Evolutionary conservation across 2,113 vertebrate genomes (phyloP).

Genomic region (Anoura caudifer): DNA sequence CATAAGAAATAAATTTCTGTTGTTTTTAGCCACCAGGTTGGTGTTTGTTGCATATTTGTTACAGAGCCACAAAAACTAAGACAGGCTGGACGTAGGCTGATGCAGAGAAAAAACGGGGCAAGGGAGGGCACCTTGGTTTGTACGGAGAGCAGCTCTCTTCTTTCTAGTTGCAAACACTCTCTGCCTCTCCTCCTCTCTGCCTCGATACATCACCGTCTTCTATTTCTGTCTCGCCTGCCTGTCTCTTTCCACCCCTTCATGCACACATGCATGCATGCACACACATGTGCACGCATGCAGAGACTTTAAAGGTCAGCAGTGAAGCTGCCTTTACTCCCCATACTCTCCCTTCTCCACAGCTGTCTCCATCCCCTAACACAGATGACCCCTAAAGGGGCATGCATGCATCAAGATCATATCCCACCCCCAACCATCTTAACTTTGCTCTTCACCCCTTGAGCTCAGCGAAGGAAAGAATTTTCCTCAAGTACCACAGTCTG

Average conservation of each 20-base stretch:
- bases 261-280: too few species aligned
- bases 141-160: not conserved
- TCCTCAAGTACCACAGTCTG: not conserved
- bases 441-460: not conserved
- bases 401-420: accelerated
- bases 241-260: not conserved
- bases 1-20: not conserved
- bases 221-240: not conserved
- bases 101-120: not conserved
- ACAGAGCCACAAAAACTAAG: not conserved
- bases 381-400: too few species aligned
- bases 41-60: not conserved
- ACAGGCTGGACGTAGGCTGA: not conserved
- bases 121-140: not conserved
- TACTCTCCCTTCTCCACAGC: not conserved
- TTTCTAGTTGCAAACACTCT: not conserved
- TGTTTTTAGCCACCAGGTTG: not conserved
- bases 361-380: not conserved
- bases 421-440: not conserved
- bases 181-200: not conserved
- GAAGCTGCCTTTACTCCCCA: not conserved
- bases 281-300: too few species aligned
- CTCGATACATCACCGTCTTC: not conserved
- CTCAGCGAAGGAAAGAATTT: not conserved
- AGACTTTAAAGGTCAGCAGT: not conserved